These are phyloP conservation scores for Pseudorhiza aurosa DNA, from an alignment of 30 jellyfish, hydroid and myxozoan genomes.

Conservation along the genomic window DNA sequence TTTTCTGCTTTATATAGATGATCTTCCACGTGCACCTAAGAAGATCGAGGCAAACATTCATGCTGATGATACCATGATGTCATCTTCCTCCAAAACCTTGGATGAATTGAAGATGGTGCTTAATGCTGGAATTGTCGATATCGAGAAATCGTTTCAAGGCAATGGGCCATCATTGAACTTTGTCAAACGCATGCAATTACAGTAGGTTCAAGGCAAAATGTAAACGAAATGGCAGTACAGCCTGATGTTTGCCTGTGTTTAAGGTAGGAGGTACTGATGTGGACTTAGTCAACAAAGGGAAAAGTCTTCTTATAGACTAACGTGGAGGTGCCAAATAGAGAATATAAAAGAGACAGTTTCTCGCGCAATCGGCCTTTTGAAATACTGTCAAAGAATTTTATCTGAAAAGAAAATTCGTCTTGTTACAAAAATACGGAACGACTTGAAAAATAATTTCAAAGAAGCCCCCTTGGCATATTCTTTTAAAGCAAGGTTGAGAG, in stretches of 20 bases:
- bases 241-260: background rate
- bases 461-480: background rate
- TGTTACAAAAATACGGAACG: background rate
- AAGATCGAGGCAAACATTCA: background rate
- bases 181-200: background rate
- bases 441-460: background rate
- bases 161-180: background rate
- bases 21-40: background rate
- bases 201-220: constrained; percentile 4
- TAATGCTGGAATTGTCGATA: background rate
- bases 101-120: background rate
- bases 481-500: background rate
- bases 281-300: background rate
- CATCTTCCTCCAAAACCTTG: background rate
- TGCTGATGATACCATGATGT: constrained; percentile 6
- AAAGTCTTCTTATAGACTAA: background rate
- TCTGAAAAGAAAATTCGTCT: background rate
- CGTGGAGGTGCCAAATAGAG: constrained; percentile 10
- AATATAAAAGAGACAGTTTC: background rate
- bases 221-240: constrained; percentile 4
- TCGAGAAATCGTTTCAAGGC: constrained; percentile 7
- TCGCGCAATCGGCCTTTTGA: constrained; percentile 13
- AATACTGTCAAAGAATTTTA: background rate
- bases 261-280: background rate
- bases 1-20: background rate